A percentile compares a stretch with the other conserved stretches of the same genome.
These are phyloP conservation scores for Mormyrops attenuatus DNA, from an alignment of 2,797 vertebrate species.

Conservation along the genomic window DNA sequence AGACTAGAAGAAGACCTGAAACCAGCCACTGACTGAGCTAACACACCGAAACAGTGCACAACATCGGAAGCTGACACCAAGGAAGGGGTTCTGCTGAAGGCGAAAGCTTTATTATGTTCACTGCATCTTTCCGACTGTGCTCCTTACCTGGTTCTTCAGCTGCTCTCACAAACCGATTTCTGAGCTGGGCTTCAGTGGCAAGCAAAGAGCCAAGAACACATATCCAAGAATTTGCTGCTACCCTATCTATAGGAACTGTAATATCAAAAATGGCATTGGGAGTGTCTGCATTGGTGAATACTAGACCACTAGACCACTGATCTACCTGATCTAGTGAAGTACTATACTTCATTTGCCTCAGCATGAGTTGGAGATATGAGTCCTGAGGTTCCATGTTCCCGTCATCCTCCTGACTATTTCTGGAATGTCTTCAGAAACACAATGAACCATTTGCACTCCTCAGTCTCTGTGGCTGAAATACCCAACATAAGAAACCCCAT, in stretches of 20 bases:
- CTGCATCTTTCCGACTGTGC: background rate
- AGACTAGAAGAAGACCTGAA: constrained; percentile 17
- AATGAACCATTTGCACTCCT: background rate
- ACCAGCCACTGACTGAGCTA: constrained; percentile 12
- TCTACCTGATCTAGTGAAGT: background rate
- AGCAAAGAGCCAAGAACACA: background rate
- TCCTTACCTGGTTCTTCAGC: background rate
- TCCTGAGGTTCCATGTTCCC: background rate
- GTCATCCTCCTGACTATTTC: background rate
- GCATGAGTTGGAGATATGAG: constrained; percentile 2
- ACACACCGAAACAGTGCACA: constrained; percentile 18
- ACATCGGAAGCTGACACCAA: constrained; percentile 22
- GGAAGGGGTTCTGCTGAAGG: constrained; percentile 20
- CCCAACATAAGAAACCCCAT: background rate
- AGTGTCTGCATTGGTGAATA: background rate
- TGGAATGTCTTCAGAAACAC: background rate
- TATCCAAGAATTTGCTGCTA: background rate
- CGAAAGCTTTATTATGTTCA: constrained; percentile 19
- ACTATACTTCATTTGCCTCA: background rate
- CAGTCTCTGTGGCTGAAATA: background rate
- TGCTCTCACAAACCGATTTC: background rate
- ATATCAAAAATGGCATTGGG: background rate
- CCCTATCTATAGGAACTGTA: background rate
- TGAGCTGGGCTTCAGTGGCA: background rate
- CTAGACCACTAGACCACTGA: background rate